A percentile compares a stretch with the other conserved stretches of the same genome.
These are phyloP conservation scores for Aradophagus sp. DNA, from an alignment of 1,140 invertebrate species.

Conservation along the genomic window DNA sequence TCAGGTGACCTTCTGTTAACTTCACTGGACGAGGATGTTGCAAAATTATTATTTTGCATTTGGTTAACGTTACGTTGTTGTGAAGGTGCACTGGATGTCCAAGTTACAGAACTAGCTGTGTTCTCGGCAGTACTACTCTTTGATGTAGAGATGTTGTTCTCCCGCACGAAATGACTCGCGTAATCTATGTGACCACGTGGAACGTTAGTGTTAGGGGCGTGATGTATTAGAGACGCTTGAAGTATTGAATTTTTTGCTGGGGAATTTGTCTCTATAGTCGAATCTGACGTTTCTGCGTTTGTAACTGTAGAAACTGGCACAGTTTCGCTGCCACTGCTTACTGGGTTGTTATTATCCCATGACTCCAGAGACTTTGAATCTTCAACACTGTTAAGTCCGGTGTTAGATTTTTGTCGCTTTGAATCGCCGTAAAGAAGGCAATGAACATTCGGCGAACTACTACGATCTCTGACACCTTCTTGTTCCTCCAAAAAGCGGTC, in stretches of 20 bases:
- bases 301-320: conserved; percentile 17
- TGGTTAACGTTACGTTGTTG: conserved; percentile 43
- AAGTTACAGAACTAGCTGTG: conserved; percentile 14
- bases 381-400: conserved; percentile 63
- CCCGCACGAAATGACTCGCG: conserved; percentile 42
- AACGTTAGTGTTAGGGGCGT: conserved; percentile 29
- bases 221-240: conserved; percentile 36
- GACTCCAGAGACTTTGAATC: conserved; percentile 65
- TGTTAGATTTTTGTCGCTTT: conserved; percentile 75
- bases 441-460: conserved; percentile 77
- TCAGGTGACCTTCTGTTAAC: conserved; percentile 65
- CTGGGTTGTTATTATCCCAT: conserved; percentile 61
- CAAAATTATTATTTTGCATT: conserved; percentile 36
- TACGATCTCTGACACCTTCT: conserved; percentile 76
- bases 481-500: conserved; percentile 84
- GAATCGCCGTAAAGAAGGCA: conserved; percentile 80
- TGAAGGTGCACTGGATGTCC: conserved; percentile 34
- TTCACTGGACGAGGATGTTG: conserved; percentile 26
- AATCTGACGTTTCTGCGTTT: conserved; percentile 16
- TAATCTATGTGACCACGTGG: conserved; percentile 50
- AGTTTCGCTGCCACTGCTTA: conserved; percentile 21
- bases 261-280: conserved; percentile 12
- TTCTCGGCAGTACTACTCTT: conserved; percentile 27
- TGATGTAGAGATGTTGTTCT: conserved; percentile 15
- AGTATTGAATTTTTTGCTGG: conserved; percentile 35